Conservation (phyloP, 2,113 vertebrate genomes). For the Apodemus sylvaticus region DNA sequence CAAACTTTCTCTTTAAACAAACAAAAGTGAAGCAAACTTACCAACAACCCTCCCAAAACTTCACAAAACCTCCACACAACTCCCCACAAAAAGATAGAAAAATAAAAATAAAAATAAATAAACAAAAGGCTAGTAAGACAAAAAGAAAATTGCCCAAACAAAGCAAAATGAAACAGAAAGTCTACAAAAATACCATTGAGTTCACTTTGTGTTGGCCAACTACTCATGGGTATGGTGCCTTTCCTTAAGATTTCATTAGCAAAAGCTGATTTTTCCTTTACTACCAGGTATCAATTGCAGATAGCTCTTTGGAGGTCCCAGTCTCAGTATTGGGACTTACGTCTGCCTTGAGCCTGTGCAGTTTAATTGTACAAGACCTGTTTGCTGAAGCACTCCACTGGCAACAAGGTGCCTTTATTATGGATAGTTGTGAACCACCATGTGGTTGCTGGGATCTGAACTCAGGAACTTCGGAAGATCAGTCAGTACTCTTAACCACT, state of each 20-base stretch:
- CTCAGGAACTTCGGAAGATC: too few species aligned
- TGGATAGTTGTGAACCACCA: too few species aligned
- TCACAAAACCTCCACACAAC: not conserved
- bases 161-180: not conserved
- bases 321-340: not conserved
- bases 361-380: not conserved
- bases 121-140: not conserved
- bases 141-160: not conserved
- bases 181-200: not conserved
- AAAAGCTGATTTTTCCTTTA: not conserved
- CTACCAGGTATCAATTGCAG: not conserved
- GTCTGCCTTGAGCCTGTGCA: not conserved
- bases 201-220: not conserved
- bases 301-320: not conserved
- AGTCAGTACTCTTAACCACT: too few species aligned
- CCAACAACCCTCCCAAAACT: rapidly evolving
- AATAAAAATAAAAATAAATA: not conserved
- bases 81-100: not conserved
- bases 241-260: not conserved
- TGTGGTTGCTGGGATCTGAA: too few species aligned
- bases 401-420: not conserved
- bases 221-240: not conserved
- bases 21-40: not conserved
- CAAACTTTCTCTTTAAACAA: not conserved
- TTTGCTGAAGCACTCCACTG: not conserved